Evolutionary conservation across 2,888 invertebrate species (phyloP), one percentile per base, ranked within the genome.

Genomic region (Mycalesis mineus): DNA sequence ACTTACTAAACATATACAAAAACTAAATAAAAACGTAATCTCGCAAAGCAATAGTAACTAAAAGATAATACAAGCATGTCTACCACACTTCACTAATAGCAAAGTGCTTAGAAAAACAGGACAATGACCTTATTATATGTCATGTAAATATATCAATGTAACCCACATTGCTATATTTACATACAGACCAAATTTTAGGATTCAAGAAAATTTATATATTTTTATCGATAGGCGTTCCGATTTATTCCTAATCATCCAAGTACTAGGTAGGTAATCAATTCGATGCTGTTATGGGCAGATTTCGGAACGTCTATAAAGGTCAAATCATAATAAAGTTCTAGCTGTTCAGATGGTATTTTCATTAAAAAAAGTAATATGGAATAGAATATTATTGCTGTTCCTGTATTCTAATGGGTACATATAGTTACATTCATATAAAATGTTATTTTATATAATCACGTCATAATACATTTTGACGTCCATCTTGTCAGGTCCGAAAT

Each of bases 391-490:
- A n/a, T 7, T 14, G 15, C 11, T 14, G 1, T 8, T 17, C 33
- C 15, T 7, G 15, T 15, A 7, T 14, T 6, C 31, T n/a, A 17
- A 36, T 0, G 22, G 22, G 15, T 45, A 13, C 13, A 36, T 33
- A 58, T 22, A 17, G 22, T n/a, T n/a, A 42, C 15, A 41, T 7
- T 45, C 7, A 36, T 28, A 7, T 54, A 31, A 60, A 41, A 56
- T 56, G 50, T 63, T 60, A 81, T 79, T 84, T 86, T 85, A 85
- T 78, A 85, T 85, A 86, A 87, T 86, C 87, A 84, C 80, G 82
- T 81, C 82, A 86, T 82, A 80, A 80, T 74, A 77, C 73, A 74
- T 71, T 73, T 67, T 80, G 88, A 86, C 88, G 87, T 87, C 88
- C 88, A 88, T 88, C 86, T 88, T 88, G 88, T 71, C 68, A 72